Conservation (phyloP, 2,888 invertebrate genomes). For the Spatulosminthurus flaviceps region DNA sequence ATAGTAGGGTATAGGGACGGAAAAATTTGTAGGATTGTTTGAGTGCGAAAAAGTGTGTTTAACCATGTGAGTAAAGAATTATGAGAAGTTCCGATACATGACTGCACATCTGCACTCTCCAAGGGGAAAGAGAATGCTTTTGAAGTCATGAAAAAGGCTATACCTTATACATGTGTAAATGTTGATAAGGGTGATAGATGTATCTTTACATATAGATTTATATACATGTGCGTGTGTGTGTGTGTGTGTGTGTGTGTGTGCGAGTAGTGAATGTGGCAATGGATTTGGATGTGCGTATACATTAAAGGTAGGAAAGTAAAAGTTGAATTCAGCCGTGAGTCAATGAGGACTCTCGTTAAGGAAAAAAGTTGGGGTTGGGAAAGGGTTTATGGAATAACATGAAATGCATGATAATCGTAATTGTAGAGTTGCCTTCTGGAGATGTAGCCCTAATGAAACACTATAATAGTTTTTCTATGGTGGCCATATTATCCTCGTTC, state of each 20-base stretch:
- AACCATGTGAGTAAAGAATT: too few relatives aligned
- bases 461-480: slow-evolving; percentile 19
- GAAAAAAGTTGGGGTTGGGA: slow-evolving; percentile 18
- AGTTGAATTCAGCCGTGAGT: neutral
- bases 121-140: too few relatives aligned
- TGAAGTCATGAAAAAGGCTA: too few relatives aligned
- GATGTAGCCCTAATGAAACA: slow-evolving; percentile 15
- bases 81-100: too few relatives aligned
- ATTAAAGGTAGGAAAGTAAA: neutral
- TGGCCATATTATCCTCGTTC: slow-evolving; percentile 5
- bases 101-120: too few relatives aligned
- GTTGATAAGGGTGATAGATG: too few relatives aligned
- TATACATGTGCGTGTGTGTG: too few relatives aligned
- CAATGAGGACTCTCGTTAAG: neutral
- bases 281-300: neutral
- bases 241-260: neutral
- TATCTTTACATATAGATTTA: too few relatives aligned
- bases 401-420: slow-evolving; percentile 20
- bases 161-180: too few relatives aligned
- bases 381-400: neutral
- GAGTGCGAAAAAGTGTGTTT: too few relatives aligned
- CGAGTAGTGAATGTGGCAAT: neutral
- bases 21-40: too few relatives aligned
- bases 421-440: neutral
- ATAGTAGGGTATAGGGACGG: too few relatives aligned